Conservation (phyloP, 2,888 invertebrate genomes). For the Automeris io region DNA sequence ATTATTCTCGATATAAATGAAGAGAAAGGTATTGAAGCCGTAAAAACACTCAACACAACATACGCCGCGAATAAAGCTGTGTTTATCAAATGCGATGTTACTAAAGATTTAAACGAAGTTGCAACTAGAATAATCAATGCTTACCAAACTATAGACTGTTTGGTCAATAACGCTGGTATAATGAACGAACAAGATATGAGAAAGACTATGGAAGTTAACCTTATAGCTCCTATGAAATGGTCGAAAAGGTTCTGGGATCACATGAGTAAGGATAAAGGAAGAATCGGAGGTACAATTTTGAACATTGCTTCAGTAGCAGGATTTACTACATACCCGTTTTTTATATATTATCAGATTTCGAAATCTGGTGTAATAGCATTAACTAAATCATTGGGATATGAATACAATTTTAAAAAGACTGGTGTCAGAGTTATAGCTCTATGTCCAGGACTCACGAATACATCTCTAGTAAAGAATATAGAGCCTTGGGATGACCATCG, state of each 20-base stretch:
- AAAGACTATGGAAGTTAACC: constrained; percentile 50
- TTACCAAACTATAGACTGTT: constrained; percentile 52
- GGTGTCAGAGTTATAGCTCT: constrained; percentile 3
- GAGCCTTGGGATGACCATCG: no score
- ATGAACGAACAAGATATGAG: constrained; percentile 27
- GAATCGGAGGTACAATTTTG: constrained; percentile 2
- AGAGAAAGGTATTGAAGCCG: constrained; percentile 45
- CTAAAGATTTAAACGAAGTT: constrained; percentile 52
- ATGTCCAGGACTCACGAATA: no score
- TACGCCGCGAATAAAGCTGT: constrained; percentile 56
- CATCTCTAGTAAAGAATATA: no score
- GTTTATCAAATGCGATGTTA: constrained; percentile 72
- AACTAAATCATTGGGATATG: constrained; percentile 11
- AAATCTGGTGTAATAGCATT: constrained; percentile 6
- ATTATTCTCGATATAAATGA: constrained; percentile 41
- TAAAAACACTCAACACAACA: constrained; percentile 49
- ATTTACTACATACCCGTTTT: neutral
- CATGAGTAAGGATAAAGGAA: constrained; percentile 5
- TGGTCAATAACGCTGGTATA: constrained; percentile 65
- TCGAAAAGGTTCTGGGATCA: constrained; percentile 66
- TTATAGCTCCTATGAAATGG: constrained; percentile 42
- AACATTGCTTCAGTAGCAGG: constrained; percentile 1
- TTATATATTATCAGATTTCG: neutral
- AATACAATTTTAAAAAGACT: constrained; percentile 5
- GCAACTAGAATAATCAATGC: constrained; percentile 36